Evolutionary conservation across 2,888 invertebrate species (phyloP).

Genomic region (Ischnura elegans): DNA sequence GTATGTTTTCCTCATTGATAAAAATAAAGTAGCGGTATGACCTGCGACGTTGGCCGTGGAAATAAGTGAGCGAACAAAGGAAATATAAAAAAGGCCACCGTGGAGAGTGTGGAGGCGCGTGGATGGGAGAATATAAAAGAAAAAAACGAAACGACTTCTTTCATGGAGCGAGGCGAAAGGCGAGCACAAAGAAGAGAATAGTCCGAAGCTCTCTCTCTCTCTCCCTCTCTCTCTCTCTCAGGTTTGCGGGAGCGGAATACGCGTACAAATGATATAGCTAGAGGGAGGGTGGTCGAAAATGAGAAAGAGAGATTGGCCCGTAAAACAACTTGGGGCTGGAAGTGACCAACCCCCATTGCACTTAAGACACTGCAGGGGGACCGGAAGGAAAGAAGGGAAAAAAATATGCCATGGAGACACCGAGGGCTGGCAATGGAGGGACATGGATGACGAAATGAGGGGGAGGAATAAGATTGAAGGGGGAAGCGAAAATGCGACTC

Average conservation of each 20-base stretch:
- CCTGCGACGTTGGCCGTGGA: background rate
- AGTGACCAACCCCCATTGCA: slow-evolving; percentile 44
- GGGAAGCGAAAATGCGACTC: slow-evolving; percentile 28
- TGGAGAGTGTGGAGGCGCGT: background rate
- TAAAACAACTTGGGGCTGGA: slow-evolving; percentile 40
- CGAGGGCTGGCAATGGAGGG: background rate
- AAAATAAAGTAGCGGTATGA: slow-evolving; percentile 20
- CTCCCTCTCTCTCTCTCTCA: no score
- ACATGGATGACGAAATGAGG: background rate
- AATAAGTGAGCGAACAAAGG: background rate
- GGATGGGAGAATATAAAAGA: background rate
- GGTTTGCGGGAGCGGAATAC: background rate
- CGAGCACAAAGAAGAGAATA: background rate
- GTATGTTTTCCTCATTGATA: background rate
- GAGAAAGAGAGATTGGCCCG: slow-evolving; percentile 49
- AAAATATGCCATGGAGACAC: background rate
- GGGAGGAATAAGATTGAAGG: no score
- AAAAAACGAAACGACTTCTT: background rate
- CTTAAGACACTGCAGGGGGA: slow-evolving; percentile 2
- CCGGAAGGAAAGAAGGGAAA: background rate
- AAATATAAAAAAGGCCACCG: background rate
- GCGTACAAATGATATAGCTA: background rate
- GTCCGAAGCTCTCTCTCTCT: no score
- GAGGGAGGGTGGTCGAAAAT: background rate
- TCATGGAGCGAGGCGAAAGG: slow-evolving; percentile 33